Evolutionary conservation across 2,888 invertebrate genomes (phyloP), one percentile per base, ranked within the genome.

Genomic region (Tenthredo distinguenda): DNA sequence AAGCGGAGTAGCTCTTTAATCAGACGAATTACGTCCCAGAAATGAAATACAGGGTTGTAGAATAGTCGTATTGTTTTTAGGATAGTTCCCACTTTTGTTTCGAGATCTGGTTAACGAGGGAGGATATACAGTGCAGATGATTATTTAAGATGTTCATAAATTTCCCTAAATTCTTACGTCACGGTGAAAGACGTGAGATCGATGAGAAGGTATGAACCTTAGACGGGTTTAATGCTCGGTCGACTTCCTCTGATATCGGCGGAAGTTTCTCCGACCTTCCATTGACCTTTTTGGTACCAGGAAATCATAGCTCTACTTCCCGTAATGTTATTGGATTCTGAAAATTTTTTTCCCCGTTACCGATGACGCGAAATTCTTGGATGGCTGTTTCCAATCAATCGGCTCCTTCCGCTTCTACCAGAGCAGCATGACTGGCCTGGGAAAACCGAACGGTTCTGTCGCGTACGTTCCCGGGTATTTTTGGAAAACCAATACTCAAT

Each of bases 391-490:
- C 93, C 93, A 93, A 93, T 93, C 93, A 93, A 93, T 93, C 93
- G 93, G 92, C 88, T 90, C 91, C 93, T 93, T 93, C 92, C 92
- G 93, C 91, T 89, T 88, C 88, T 93, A 93, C 88, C 93, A 93
- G 93, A 92, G 92, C 21, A 93, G 88, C 93, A 93, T 92, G 90
- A 93, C 88, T 87, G 85, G 88, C 74, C 85, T 87, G 92, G 93
- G 93, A 93, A 93, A 93, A 93, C 91, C 93, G 93, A 93, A 93
- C 92, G 91, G 92, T 92, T 91, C 92, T 92, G 92, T 92, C 92
- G 91, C 89, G 90, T 91, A 90, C 89, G 90, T 91, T 90, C 89
- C 87, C 88, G 88, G 83, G 83, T 83, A 83, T 83, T 83, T 83
- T 83, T 83, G 83, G 83, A 83, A 83, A 83, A 83, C 83, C 71